Conservation (phyloP, 2,113 vertebrate genomes). For the Tetraodon nigroviridis region DNA sequence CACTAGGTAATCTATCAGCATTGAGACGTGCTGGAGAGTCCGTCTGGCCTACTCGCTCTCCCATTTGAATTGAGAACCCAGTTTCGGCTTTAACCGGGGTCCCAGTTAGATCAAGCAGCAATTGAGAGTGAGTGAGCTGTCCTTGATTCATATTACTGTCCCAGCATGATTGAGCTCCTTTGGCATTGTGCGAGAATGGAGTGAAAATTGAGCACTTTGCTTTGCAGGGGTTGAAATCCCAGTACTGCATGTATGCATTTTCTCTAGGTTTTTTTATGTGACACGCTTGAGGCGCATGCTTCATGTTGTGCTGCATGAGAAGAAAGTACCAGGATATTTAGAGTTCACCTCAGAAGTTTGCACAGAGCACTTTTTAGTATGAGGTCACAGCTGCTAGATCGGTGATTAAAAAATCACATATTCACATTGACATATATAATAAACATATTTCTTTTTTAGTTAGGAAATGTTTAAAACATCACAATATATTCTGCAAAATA, state of each 20-base stretch:
- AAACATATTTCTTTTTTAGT: background rate
- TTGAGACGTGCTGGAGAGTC: slow-evolving; percentile 72
- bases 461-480: background rate
- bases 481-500: too few species aligned
- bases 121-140: slow-evolving; percentile 82
- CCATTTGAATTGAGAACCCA: slow-evolving; percentile 78
- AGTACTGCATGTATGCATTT: slow-evolving; percentile 67
- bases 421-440: too few species aligned
- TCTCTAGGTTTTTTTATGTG: slow-evolving; percentile 49
- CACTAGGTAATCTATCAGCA: slow-evolving; percentile 77
- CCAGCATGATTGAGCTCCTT: slow-evolving; percentile 76
- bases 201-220: slow-evolving; percentile 75
- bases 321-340: slow-evolving; percentile 22
- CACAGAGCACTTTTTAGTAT: slow-evolving; percentile 12
- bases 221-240: slow-evolving; percentile 66
- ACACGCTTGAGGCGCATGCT: slow-evolving; percentile 49
- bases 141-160: slow-evolving; percentile 78
- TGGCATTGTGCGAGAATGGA: slow-evolving; percentile 68
- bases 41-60: slow-evolving; percentile 73
- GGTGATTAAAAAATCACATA: too few species aligned
- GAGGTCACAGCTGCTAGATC: slow-evolving; percentile 2
- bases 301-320: slow-evolving; percentile 51
- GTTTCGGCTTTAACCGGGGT: slow-evolving; percentile 62
- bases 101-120: slow-evolving; percentile 72
- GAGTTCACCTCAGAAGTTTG: slow-evolving; percentile 26